Conservation (phyloP, 2,888 invertebrate species). For the Drosophila anceps region DNA sequence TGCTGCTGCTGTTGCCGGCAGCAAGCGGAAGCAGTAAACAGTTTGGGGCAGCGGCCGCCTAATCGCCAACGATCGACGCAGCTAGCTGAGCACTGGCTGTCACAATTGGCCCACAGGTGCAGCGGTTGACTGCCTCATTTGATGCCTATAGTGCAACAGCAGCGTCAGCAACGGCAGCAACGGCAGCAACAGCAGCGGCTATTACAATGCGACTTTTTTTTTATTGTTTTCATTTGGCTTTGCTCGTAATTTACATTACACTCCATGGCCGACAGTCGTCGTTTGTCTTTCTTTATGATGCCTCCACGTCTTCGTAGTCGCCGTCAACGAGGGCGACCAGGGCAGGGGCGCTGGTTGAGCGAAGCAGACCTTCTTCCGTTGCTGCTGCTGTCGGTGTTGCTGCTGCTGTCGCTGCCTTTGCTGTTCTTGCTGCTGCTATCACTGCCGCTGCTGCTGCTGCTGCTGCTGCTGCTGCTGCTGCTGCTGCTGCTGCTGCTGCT, state of each 20-base stretch:
- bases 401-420: slow-evolving; percentile 1
- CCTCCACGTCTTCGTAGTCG: slow-evolving; percentile 40
- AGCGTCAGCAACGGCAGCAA: slow-evolving; percentile 21
- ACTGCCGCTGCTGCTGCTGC: neutral
- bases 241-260: slow-evolving; percentile 75
- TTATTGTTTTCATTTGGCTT: slow-evolving; percentile 67
- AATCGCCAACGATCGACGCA: slow-evolving; percentile 58
- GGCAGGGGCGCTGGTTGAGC: neutral
- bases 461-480: slow-evolving; percentile 5
- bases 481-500: neutral
- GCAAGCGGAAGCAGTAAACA: slow-evolving; percentile 75
- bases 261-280: slow-evolving; percentile 64
- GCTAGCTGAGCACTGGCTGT: slow-evolving; percentile 14
- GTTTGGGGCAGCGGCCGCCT: slow-evolving; percentile 60
- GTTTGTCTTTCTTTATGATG: slow-evolving; percentile 72
- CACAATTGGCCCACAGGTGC: slow-evolving; percentile 63
- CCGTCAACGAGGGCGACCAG: neutral
- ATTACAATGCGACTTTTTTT: slow-evolving; percentile 29
- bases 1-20: slow-evolving; percentile 26
- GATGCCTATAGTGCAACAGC: slow-evolving; percentile 46
- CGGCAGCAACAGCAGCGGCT: slow-evolving; percentile 8
- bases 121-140: slow-evolving; percentile 63
- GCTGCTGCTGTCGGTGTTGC: slow-evolving; percentile 13
- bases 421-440: neutral
- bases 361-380: slow-evolving; percentile 36